Percentiles rank a stretch among this genome's conserved stretches.
phyloP scores from a whole-genome alignment of 2,888 invertebrate genomes.

The Sarcophaga carnaria region DNA sequence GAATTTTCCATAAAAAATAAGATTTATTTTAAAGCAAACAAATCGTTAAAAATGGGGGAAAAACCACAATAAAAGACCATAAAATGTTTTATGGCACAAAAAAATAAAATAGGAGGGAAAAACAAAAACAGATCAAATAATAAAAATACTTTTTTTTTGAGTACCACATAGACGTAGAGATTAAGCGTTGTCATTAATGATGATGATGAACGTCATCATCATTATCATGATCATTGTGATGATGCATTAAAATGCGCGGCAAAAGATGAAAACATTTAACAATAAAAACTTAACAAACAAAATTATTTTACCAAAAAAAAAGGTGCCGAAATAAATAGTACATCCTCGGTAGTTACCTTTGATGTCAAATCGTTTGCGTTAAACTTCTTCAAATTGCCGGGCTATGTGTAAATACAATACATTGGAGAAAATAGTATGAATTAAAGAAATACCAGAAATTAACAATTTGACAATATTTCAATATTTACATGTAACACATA shows the following conservation, averaged over 20 bases:
- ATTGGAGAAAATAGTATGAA: background rate
- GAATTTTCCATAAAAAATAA: conserved; percentile 12
- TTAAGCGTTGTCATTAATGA: background rate
- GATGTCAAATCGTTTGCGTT: conserved; percentile 20
- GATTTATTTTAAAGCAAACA: background rate
- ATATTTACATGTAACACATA: background rate
- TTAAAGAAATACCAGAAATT: background rate
- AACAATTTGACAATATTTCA: background rate
- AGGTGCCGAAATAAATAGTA: conserved; percentile 30
- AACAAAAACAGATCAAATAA: too few species aligned
- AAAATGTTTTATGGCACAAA: too few species aligned
- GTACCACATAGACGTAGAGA: background rate
- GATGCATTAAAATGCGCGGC: conserved; percentile 46
- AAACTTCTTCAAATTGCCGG: background rate
- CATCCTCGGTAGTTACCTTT: conserved; percentile 51
- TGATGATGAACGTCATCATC: conserved; percentile 9
- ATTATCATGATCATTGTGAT: conserved; percentile 18
- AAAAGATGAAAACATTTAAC: conserved; percentile 44
- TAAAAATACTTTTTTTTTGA: background rate
- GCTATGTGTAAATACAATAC: background rate
- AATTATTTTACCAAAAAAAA: background rate
- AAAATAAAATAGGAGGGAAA: too few species aligned
- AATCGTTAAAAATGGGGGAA: background rate
- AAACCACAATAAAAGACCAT: too few species aligned
- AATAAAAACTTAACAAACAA: conserved; percentile 32